Percentiles rank a stretch among this genome's conserved stretches.
Conservation (phyloP, 1,140 invertebrate species). For the Frieseomelitta varia region DNA sequence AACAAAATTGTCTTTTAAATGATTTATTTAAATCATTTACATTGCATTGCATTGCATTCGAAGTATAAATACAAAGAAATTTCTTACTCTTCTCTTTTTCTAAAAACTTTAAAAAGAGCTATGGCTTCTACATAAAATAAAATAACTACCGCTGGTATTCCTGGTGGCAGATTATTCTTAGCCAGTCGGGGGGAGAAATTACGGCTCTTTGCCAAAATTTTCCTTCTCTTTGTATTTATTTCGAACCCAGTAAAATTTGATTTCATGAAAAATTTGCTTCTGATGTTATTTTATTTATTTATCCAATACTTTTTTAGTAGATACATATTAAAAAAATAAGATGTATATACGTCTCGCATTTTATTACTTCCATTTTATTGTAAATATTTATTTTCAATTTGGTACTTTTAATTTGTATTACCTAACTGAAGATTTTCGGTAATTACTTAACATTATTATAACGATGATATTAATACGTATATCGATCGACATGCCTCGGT, state of each 20-base stretch:
- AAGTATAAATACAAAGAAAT: neutral
- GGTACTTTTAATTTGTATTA: neutral
- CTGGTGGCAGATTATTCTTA: conserved; percentile 74
- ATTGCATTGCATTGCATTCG: neutral
- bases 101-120: conserved; percentile 25
- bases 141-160: conserved; percentile 69
- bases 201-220: conserved; percentile 72
- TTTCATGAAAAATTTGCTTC: conserved; percentile 21
- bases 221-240: conserved; percentile 64
- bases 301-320: neutral
- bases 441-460: conserved; percentile 15
- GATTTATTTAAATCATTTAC: neutral
- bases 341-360: neutral
- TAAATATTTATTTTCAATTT: conserved; percentile 22
- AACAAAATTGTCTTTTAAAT: too few relatives aligned
- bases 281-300: neutral
- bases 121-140: conserved; percentile 56
- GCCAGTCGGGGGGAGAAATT: conserved; percentile 66
- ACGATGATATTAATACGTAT: conserved; percentile 28
- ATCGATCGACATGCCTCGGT: conserved; percentile 10
- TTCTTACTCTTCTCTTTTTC: conserved; percentile 2
- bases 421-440: neutral
- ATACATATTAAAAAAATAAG: neutral
- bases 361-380: neutral
- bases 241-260: conserved; percentile 47